Conservation (phyloP, 2,113 vertebrate species). For the Grantiella picta region DNA sequence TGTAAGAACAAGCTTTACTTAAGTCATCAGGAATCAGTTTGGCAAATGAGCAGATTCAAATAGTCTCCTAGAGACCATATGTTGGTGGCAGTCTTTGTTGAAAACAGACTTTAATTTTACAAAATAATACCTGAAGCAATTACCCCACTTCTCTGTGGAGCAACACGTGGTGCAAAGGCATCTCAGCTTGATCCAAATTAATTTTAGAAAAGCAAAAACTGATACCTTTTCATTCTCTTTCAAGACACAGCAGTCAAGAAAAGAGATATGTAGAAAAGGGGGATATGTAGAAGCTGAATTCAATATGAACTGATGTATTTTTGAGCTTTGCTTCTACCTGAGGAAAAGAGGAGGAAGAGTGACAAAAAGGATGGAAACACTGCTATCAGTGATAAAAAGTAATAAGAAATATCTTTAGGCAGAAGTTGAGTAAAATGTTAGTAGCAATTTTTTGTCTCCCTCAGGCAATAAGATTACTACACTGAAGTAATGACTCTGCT, state of each 20-base stretch:
- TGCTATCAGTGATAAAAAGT: not conserved
- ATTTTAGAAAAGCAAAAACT: not conserved
- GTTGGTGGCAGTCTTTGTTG: not conserved
- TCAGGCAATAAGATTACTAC: not conserved
- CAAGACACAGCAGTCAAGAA: not conserved
- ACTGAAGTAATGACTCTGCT: not conserved
- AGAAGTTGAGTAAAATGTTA: not conserved
- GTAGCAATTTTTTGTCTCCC: not conserved
- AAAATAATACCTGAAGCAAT: not conserved
- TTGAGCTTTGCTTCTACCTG: not conserved
- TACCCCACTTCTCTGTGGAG: not conserved
- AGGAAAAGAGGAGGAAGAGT: not conserved
- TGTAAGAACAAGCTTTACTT: not conserved
- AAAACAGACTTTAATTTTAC: not conserved
- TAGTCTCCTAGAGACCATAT: not conserved
- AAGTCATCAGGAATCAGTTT: not conserved
- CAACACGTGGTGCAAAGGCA: not conserved
- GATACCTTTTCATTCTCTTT: not conserved
- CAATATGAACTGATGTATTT: not conserved
- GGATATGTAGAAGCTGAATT: not conserved
- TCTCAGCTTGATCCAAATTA: not conserved
- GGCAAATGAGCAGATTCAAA: not conserved
- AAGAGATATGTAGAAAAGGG: not conserved
- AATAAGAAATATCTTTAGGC: not conserved
- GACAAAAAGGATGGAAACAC: not conserved